Percentiles rank a stretch among this genome's conserved stretches.
Conservation (phyloP, 2,113 vertebrate species). For the Ascaphus truei region DNA sequence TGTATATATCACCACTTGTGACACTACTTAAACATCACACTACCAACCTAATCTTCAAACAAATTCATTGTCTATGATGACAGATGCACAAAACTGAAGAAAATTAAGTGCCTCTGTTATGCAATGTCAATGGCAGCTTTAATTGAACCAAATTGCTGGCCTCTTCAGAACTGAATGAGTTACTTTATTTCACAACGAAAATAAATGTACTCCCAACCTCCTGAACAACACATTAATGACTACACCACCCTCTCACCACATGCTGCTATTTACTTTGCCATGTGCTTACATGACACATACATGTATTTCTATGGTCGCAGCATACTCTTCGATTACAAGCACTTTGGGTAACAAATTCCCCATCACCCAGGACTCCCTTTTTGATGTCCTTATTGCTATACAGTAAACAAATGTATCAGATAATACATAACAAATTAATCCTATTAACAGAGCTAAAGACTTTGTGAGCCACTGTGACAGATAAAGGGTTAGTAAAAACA, state of each 20-base stretch:
- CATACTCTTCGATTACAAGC: not conserved
- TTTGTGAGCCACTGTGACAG: not conserved
- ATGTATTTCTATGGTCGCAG: not conserved
- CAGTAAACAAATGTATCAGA: not conserved
- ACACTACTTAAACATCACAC: too few relatives aligned
- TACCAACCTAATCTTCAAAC: too few relatives aligned
- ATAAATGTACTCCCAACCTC: not conserved
- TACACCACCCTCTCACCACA: constrained; percentile 23
- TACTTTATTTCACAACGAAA: not conserved
- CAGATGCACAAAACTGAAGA: too few relatives aligned
- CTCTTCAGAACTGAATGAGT: not conserved
- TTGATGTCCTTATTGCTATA: not conserved
- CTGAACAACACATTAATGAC: not conserved
- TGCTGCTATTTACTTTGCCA: not conserved
- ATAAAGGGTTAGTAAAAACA: not conserved
- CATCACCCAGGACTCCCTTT: too few relatives aligned
- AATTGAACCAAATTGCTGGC: not conserved
- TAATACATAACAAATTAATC: too few relatives aligned
- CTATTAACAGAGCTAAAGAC: not conserved
- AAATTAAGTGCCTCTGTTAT: not conserved
- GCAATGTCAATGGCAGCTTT: not conserved
- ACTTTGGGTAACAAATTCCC: not conserved
- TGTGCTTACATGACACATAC: not conserved
- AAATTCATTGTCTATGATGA: too few relatives aligned
- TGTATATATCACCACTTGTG: too few relatives aligned